Evolutionary conservation across 2,888 invertebrate species (phyloP), one percentile per base, ranked within the genome.

Genomic region (Heliconius ethilla): DNA sequence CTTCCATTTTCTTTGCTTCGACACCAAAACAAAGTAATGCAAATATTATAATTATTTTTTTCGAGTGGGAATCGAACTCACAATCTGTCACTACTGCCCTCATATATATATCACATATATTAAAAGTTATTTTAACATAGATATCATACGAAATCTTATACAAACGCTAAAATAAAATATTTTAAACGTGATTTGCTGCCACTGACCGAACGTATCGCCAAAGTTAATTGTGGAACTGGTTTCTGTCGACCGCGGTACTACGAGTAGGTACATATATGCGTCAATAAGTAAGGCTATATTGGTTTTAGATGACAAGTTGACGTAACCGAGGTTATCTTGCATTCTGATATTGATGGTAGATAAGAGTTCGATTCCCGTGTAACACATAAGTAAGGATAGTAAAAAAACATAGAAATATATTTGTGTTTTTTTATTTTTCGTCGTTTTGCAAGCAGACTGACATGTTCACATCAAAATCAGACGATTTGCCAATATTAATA

Each of bases 201-300:
- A 72, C 33, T 59, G 72, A 72, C 72, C 72, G 72, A 9, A 37
- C 7, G n/a, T 59, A 72, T 25, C 33, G 33, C 55, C 59, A 72
- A 59, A 72, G 33, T 59, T 18, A 11, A 33, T 72, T 72, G 15
- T 10, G 4, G 22, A 72, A 72, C 72, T 59, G 59, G 72, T 72
- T 59, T n/a, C 33, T 9, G 33, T 33, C n/a, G 15, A 33, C 25
- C 59, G 25, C 10, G 72, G 15, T 25, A n/a, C 25, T 15, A 51
- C 22, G 7, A 33, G 45, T 3, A 13, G 13, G 13, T 45, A 45
- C 13, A 45, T 13, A 45, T 45, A 13, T 25, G 33, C 59, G 33
- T 72, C 29, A 70, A 18, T n/a, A 72, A 29, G 59, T 59, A 25
- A 59, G 4, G 4, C 55, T 33, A 51, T 72, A 72, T 72, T 51